Conservation (phyloP, 2,888 invertebrate species). For the Rhamnusium bicolor region DNA sequence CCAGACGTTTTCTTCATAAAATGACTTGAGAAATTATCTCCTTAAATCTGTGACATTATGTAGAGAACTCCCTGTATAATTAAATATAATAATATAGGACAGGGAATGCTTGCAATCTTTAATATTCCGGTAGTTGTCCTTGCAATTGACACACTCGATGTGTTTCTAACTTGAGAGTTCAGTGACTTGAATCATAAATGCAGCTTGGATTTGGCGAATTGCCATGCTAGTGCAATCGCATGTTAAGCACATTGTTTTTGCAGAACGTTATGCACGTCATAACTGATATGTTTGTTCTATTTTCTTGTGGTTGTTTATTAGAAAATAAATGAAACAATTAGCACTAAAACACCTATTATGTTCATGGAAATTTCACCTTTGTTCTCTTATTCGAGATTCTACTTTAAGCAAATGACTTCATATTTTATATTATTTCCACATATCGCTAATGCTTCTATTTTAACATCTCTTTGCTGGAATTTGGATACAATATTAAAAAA, state of each 20-base stretch:
- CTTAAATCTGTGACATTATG: too few species aligned
- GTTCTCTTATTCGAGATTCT: neutral
- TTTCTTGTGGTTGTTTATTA: neutral
- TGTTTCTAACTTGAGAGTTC: slow-evolving; percentile 26
- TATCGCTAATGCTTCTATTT: neutral
- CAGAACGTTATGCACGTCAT: slow-evolving; percentile 18
- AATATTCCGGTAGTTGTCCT: slow-evolving; percentile 16
- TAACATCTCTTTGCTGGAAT: too few species aligned
- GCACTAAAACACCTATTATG: slow-evolving; percentile 5
- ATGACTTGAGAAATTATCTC: too few species aligned
- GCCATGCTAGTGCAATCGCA: slow-evolving; percentile 28
- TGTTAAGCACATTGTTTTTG: slow-evolving; percentile 19
- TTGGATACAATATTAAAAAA: too few species aligned
- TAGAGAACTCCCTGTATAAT: too few species aligned
- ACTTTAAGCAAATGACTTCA: neutral
- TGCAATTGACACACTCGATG: slow-evolving; percentile 21
- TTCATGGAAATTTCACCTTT: slow-evolving; percentile 6
- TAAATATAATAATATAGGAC: neutral
- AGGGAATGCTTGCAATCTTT: neutral
- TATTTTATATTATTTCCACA: neutral
- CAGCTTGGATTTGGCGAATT: slow-evolving; percentile 27
- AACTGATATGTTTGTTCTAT: slow-evolving; percentile 12
- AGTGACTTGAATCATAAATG: slow-evolving; percentile 20
- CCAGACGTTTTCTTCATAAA: too few species aligned
- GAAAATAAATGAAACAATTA: slow-evolving; percentile 8